Evolutionary conservation across 2,888 invertebrate genomes (phyloP).

Genomic region (Drosophila pegasa): DNA sequence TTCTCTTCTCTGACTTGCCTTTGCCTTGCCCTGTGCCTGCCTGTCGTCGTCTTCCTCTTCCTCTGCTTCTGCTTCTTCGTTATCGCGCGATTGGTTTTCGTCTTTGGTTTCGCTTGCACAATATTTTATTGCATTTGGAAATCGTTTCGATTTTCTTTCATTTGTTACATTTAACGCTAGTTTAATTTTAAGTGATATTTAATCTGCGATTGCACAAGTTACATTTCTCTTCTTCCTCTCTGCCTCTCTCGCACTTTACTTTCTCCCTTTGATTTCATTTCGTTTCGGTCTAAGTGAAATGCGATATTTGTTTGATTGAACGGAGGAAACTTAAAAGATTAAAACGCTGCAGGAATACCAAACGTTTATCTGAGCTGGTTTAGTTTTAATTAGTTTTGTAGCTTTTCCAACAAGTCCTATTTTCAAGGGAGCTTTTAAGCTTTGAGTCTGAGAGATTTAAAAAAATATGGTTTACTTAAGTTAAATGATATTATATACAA

Average conservation of each 20-base stretch:
- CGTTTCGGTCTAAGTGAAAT: slow-evolving; percentile 32
- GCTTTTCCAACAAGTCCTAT: neutral
- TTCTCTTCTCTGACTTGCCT: slow-evolving; percentile 30
- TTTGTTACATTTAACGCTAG: slow-evolving; percentile 79
- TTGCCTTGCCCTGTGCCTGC: slow-evolving; percentile 12
- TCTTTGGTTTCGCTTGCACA: slow-evolving; percentile 50
- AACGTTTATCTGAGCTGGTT: neutral
- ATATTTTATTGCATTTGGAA: slow-evolving; percentile 77
- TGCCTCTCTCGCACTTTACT: neutral
- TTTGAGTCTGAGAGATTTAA: too few species aligned
- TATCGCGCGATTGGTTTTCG: slow-evolving; percentile 73
- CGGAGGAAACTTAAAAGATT: slow-evolving; percentile 4
- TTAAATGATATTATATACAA: neutral
- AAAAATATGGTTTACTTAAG: too few species aligned
- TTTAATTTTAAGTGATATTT: slow-evolving; percentile 81
- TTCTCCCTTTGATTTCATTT: slow-evolving; percentile 10
- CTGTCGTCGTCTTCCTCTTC: neutral
- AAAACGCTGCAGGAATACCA: neutral
- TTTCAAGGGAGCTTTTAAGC: neutral
- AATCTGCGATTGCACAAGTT: slow-evolving; percentile 62
- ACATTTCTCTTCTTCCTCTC: slow-evolving; percentile 9
- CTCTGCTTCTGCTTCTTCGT: slow-evolving; percentile 31
- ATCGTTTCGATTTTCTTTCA: slow-evolving; percentile 76
- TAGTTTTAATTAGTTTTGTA: slow-evolving; percentile 6
- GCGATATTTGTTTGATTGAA: slow-evolving; percentile 25